A percentile compares a stretch with the other conserved stretches of the same genome.
These are phyloP conservation scores for Sciurus vulgaris DNA, from an alignment of 2,797 vertebrate species.

Conservation along the genomic window DNA sequence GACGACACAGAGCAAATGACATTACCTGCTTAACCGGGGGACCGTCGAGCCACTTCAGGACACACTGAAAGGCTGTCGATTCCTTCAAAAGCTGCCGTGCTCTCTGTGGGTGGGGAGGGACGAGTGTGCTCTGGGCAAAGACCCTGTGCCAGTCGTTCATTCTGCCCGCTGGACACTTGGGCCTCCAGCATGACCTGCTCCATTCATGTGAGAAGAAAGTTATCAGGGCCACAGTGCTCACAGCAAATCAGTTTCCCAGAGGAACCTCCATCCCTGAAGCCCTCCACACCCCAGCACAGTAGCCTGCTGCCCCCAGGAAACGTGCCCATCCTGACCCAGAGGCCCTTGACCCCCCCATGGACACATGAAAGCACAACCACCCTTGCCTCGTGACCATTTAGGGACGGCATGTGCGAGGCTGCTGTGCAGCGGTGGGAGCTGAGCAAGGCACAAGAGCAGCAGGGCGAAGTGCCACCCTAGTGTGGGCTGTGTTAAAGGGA, in stretches of 20 bases:
- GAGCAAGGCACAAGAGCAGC: neutral
- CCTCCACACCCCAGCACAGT: neutral
- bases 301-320: neutral
- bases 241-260: neutral
- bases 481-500: accelerated
- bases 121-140: conserved; percentile 85
- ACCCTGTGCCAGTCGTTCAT: conserved; percentile 89
- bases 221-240: neutral
- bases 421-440: accelerated
- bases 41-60: conserved; percentile 88
- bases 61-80: conserved; percentile 89
- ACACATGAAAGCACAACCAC: accelerated
- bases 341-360: accelerated
- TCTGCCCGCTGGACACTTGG: accelerated
- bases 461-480: neutral
- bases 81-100: conserved; percentile 83
- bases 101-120: conserved; percentile 90
- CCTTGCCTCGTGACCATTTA: accelerated
- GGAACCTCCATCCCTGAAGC: neutral
- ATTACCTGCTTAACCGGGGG: conserved; percentile 87
- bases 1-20: accelerated
- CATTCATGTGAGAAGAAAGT: neutral
- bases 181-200: neutral
- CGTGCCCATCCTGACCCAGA: neutral
- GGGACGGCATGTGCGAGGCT: accelerated